These are phyloP conservation scores for Scaptomyza montana DNA, from an alignment of 1,140 invertebrate genomes.

Conservation along the genomic window DNA sequence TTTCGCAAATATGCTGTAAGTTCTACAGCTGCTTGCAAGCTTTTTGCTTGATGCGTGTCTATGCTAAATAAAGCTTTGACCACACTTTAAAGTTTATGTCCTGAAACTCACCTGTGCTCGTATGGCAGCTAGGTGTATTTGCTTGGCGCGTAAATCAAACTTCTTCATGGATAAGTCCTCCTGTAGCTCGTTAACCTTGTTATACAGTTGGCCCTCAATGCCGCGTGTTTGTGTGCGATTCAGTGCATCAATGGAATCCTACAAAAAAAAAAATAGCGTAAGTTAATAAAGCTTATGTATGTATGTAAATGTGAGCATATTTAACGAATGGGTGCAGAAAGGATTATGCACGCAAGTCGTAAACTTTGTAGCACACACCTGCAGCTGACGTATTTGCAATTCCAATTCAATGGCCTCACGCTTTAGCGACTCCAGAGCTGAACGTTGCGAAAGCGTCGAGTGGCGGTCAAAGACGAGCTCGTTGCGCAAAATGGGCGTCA, in stretches of 20 bases:
- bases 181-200: slow-evolving; percentile 97
- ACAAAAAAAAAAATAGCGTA: slow-evolving; percentile 46
- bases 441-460: slow-evolving; percentile 89
- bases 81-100: neutral
- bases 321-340: neutral
- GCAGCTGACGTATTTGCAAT: slow-evolving; percentile 92
- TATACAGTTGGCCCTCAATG: slow-evolving; percentile 92
- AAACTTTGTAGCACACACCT: slow-evolving; percentile 78
- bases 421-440: slow-evolving; percentile 90
- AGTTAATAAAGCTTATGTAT: slow-evolving; percentile 11
- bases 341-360: neutral
- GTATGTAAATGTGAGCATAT: neutral
- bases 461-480: slow-evolving; percentile 93
- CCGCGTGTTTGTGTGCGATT: slow-evolving; percentile 94
- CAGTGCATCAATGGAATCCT: slow-evolving; percentile 93
- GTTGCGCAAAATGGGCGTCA: slow-evolving; percentile 89
- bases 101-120: slow-evolving; percentile 91
- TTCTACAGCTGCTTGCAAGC: neutral
- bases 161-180: slow-evolving; percentile 97
- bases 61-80: slow-evolving; percentile 23
- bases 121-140: slow-evolving; percentile 94
- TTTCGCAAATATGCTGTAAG: slow-evolving; percentile 13
- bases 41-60: slow-evolving; percentile 22
- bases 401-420: slow-evolving; percentile 93
- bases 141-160: slow-evolving; percentile 95